A percentile compares a stretch with the other conserved stretches of the same genome.
Evolutionary conservation across 2,797 vertebrate genomes (phyloP).

Genomic region (Notolabrus celidotus): DNA sequence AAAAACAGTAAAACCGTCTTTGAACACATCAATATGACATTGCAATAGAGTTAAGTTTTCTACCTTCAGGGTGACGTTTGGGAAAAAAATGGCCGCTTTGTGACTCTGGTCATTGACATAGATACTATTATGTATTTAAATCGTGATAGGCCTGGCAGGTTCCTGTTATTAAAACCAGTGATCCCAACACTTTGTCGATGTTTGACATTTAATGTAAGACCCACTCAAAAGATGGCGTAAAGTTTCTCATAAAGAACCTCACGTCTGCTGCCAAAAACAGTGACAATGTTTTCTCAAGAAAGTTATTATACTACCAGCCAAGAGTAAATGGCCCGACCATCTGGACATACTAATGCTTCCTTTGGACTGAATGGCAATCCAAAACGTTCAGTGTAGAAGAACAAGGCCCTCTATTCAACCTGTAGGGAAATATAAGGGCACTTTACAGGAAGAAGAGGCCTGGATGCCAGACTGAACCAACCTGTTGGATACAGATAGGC

Average conservation of each 20-base stretch:
- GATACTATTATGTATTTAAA: neutral
- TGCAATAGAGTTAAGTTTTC: no score
- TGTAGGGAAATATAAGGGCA: conserved; percentile 30
- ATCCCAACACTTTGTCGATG: neutral
- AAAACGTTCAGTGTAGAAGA: conserved; percentile 34
- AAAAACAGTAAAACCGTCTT: no score
- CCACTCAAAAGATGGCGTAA: conserved; percentile 10
- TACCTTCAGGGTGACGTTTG: no score
- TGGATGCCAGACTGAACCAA: conserved; percentile 30
- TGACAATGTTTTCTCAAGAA: conserved; percentile 54
- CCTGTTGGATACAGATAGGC: conserved; percentile 54
- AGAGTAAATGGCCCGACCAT: conserved; percentile 60
- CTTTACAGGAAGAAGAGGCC: conserved; percentile 28
- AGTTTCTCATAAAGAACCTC: conserved; percentile 21
- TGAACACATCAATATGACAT: no score
- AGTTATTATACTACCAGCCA: conserved; percentile 41
- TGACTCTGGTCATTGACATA: neutral
- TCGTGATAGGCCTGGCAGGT: neutral
- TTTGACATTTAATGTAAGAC: conserved; percentile 14
- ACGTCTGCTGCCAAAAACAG: conserved; percentile 36
- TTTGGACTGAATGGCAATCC: conserved; percentile 39
- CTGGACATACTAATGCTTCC: conserved; percentile 56
- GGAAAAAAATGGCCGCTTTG: neutral
- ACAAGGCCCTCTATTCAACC: conserved; percentile 43
- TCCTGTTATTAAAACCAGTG: neutral